Evolutionary conservation across 1,140 invertebrate species (phyloP).

Genomic region (Polypedilum vanderplanki): DNA sequence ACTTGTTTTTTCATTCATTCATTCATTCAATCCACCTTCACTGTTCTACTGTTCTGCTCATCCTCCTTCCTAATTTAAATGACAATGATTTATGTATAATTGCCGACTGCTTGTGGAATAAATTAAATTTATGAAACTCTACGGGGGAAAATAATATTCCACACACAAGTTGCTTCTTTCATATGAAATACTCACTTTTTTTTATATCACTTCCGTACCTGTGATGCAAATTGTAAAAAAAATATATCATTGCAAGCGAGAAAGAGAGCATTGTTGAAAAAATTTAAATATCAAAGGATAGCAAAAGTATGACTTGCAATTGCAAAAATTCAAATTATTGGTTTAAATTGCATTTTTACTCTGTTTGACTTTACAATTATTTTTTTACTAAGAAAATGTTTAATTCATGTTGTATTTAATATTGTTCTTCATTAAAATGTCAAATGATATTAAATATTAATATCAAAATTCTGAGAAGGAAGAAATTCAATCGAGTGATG

Average conservation of each 20-base stretch:
- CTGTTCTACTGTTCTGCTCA: too few species aligned
- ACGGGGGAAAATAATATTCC: not conserved
- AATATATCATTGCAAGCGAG: too few species aligned
- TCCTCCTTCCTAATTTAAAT: not conserved
- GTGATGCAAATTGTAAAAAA: not conserved
- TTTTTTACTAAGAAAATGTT: too few species aligned
- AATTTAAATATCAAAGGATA: too few species aligned
- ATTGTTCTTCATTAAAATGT: too few species aligned
- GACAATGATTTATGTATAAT: slow-evolving; percentile 28
- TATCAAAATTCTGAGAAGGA: not conserved
- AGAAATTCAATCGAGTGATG: not conserved
- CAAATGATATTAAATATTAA: slow-evolving; percentile 23
- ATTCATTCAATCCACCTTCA: not conserved
- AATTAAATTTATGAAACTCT: slow-evolving; percentile 19
- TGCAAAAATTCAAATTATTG: too few species aligned
- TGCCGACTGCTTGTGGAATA: slow-evolving; percentile 20
- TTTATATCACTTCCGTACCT: not conserved
- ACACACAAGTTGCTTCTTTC: not conserved
- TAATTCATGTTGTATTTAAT: too few species aligned
- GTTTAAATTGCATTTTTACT: too few species aligned
- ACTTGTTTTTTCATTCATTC: not conserved
- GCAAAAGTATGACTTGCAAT: too few species aligned
- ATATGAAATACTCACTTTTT: not conserved
- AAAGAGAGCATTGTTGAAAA: too few species aligned
- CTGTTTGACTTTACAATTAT: not conserved